Evolutionary conservation across 2,888 invertebrate species (phyloP), one percentile per base, ranked within the genome.

Genomic region (Mellilla xanthometata): DNA sequence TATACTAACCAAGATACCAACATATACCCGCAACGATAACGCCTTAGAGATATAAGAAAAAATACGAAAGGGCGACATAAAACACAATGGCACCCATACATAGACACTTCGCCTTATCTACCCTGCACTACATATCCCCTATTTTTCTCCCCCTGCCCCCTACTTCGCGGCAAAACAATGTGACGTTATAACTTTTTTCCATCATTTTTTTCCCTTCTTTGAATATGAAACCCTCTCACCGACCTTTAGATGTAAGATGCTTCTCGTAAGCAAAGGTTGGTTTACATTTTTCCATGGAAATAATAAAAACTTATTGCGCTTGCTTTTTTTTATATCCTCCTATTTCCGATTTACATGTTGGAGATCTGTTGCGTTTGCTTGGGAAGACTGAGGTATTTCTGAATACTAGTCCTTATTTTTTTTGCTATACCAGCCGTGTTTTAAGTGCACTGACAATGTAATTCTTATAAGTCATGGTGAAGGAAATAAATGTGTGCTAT

Each of bases 111-210:
- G 77, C 80, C 83, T 83, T 83, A 86, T 86, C 85, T 78, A 75
- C 77, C 81, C 79, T 60, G 75, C 83, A 84, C 84, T 86, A 84
- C 80, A 83, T 76, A 74, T 72, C 76, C 76, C 72, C 62, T 7
- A 7, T 24, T 8, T 47, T 47, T 35, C 56, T 58, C 61, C 60
- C 60, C 61, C 30, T 58, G 65, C 68, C 68, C 69, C 62, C 68
- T 79, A 72, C 78, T 77, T 77, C 79, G 83, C 76, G 80, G 86
- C 85, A 87, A 89, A 88, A 89, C 88, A 89, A 89, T 89, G 88
- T 89, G 88, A 88, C 86, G 87, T 84, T 87, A 89, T 85, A 85
- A 84, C 82, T 85, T 89, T 87, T 86, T 86, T 85, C 76, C 80
- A 78, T 81, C 52, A 51, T 81, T 85, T 81, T 24, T 81, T 82